phyloP scores from a whole-genome alignment of 92 coral and sea anemone species.

The Umimayanthus chanpuru region DNA sequence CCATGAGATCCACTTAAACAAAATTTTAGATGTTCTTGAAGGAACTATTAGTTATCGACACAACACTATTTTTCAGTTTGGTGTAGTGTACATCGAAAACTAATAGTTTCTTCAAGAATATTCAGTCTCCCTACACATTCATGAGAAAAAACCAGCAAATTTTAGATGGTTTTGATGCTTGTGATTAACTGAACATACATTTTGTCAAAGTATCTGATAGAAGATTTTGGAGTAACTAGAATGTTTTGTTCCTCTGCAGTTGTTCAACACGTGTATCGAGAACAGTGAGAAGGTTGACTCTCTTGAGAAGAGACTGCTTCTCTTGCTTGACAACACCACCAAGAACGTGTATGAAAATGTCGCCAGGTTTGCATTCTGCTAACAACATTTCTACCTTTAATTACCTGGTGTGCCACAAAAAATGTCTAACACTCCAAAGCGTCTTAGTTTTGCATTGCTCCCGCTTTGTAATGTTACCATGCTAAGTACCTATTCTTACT shows the following conservation, averaged over 20 bases:
- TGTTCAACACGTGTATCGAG: constrained; percentile 93
- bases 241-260: constrained; percentile 47
- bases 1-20: constrained; percentile 34
- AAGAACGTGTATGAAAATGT: constrained; percentile 90
- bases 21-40: too few species aligned
- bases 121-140: too few species aligned
- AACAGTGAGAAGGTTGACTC: constrained; percentile 93
- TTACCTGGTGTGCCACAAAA: neutral
- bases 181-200: constrained; percentile 17
- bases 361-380: constrained; percentile 74
- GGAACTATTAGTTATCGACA: too few species aligned
- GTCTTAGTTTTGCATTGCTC: too few species aligned
- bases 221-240: neutral
- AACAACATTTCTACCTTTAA: neutral
- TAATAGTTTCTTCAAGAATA: too few species aligned
- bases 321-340: constrained; percentile 87
- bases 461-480: too few species aligned
- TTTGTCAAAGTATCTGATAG: neutral
- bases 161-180: too few species aligned
- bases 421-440: neutral
- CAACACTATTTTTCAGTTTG: too few species aligned
- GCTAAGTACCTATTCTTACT: too few species aligned
- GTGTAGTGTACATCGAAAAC: too few species aligned
- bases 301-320: constrained; percentile 79
- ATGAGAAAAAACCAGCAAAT: too few species aligned